Base-by-base conservation (phyloP, 1,140 invertebrate genomes). In the Formica selysi region DNA sequence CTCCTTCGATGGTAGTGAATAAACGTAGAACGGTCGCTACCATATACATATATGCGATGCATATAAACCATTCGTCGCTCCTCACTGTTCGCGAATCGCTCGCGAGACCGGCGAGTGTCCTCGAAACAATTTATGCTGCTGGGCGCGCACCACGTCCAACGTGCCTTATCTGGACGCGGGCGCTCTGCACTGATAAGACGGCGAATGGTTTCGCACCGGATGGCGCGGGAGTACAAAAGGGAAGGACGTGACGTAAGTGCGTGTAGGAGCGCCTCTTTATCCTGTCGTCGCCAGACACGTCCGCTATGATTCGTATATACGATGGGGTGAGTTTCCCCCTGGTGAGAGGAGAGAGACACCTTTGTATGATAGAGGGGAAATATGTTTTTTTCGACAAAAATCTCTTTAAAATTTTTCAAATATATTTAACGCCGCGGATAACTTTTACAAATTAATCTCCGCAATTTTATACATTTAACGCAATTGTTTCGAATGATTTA, bases 181-280 rank as follows among this genome's bases (percentile, higher is more conserved):
- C 90, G 38, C 85, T 87, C 83, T 87, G 89, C 76, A 67, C 92
- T 86, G 93, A 94, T 94, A 94, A 94, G 92, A 88, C 88, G 84
- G 59, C 68, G 89, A 86, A 74, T 85, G 86, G 87, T 87, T 91
- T 88, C 87, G 88, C 79, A 78, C 88, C 86, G 74, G 88, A 90
- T 79, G 84, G 71, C 76, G 70, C 61, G 87, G 51, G 90, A 89
- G 79, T 87, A 83, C 79, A 83, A 83, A 83, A 68, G 68, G 78
- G 86, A 91, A 92, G 91, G 90, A 93, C 92, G 93, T 93, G 93
- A 92, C 92, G 91, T 93, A 93, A 93, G 92, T 93, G 91, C 91
- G 90, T 93, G 92, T 93, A 92, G 91, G 78, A 93, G 93, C 92
- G 89, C 87, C 92, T 91, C 93, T 94, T 94, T 94, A 94, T 93